Base-by-base conservation (phyloP, 2,113 vertebrate genomes). In the Balaenoptera acutorostrata region DNA sequence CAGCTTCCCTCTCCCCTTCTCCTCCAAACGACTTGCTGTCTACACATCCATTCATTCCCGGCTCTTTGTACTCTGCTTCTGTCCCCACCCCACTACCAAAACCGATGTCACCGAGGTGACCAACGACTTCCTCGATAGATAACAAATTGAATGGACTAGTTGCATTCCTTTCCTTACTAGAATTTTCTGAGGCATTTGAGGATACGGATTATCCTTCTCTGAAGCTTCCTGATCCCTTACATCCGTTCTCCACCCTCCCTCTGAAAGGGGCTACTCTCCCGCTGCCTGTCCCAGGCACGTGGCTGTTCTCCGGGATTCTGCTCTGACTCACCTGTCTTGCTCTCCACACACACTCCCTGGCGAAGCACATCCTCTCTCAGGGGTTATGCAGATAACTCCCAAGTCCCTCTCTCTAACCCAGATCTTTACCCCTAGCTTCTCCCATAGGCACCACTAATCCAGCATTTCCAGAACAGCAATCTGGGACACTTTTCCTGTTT, bases 211-310 rank as follows among this genome's bases (percentile, higher is more conserved):
- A 4, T 23, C 44, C 27, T 80, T n/a, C 27, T 80, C 31, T 8
- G 49, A 80, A 25, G 20, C 3, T 80, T 52, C 80, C 33, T 9
- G 31, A 63, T 11, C 75, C 41, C 41, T 68, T 20, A 46, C 29
- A 49, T 68, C 46, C 33, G 3, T 31, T 87, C 25, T 39, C 29
- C 64, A 4, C 2, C 4, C 4, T 11, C 49, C 25, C 8, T 52
- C 23, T 49, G 89, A n/a, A 33, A 27, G 11, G 29, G 6, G 3
- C 23, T 44, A 41, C 63, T 44, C 31, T 18, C 39, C 18, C 18
- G 9, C 21, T 0, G 3, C 39, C 55, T 39, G 36, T 20, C 36
- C 6, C 2, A 2, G 8, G 23, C 44, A 8, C 0, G 18, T 5
- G 6, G 39, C 2, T 64, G 12, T 20, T 52, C 21, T 49, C 36